These are phyloP conservation scores for Chlorospingus flavigularis DNA, from an alignment of 2,797 vertebrate species.

Conservation along the genomic window DNA sequence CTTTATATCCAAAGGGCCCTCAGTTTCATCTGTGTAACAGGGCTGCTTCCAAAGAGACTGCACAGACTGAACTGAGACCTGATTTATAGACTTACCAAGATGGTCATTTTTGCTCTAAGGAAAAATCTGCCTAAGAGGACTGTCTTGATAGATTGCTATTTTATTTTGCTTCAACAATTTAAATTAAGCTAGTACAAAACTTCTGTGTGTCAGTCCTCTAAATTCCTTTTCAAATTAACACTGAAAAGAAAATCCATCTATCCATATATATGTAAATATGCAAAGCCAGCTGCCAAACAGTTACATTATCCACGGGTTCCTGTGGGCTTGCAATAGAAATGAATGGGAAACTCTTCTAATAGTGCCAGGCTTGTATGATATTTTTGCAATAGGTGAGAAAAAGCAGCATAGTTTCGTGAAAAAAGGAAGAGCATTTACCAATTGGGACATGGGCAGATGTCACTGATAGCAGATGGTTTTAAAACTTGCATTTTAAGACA, in stretches of 20 bases:
- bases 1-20: not conserved
- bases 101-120: not conserved
- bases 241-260: constrained; percentile 38
- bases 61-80: not conserved
- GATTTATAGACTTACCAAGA: not conserved
- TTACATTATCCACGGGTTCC: not conserved
- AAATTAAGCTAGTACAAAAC: constrained; percentile 7
- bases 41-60: not conserved
- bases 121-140: not conserved
- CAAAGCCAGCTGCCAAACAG: constrained; percentile 31
- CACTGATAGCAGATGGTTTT: constrained; percentile 35
- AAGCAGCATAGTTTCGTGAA: not conserved
- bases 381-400: constrained; percentile 42
- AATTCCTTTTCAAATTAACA: constrained; percentile 50
- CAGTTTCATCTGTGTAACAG: not conserved
- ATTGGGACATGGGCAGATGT: not conserved
- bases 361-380: not conserved
- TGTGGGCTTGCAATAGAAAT: not conserved
- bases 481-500: not conserved
- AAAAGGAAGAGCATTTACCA: constrained; percentile 19
- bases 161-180: constrained; percentile 24
- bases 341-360: not conserved
- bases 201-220: not conserved
- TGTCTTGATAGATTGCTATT: not conserved
- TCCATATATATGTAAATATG: constrained; percentile 37